These are phyloP conservation scores for Mya arenaria DNA, from an alignment of 1,140 invertebrate species.

Conservation along the genomic window DNA sequence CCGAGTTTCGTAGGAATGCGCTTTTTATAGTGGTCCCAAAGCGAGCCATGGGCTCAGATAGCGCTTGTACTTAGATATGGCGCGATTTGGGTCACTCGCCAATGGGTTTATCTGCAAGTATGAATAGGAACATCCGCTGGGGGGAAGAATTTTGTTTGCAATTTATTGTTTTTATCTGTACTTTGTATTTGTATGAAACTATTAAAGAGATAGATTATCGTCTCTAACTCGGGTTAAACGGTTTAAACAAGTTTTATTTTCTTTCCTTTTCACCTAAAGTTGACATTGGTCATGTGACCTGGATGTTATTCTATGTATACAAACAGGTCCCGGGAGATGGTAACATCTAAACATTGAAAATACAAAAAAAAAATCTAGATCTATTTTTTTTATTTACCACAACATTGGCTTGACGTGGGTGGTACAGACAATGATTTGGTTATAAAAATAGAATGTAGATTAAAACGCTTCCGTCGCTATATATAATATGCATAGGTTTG, in stretches of 20 bases:
- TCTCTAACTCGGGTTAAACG: neutral
- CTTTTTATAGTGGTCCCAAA: neutral
- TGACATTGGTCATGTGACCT: too few relatives aligned
- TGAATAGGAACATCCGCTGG: constrained; percentile 25
- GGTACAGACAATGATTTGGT: too few relatives aligned
- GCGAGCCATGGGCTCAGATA: neutral
- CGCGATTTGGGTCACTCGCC: constrained; percentile 33
- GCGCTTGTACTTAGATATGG: constrained; percentile 5
- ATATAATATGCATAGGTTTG: too few relatives aligned
- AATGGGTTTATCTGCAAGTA: constrained; percentile 12
- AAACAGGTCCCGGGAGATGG: too few relatives aligned
- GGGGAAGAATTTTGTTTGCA: constrained; percentile 46
- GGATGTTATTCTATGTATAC: too few relatives aligned
- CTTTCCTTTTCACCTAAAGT: neutral
- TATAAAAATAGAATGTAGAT: too few relatives aligned
- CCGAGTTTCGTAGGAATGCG: neutral
- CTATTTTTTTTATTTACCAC: too few relatives aligned
- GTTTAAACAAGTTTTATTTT: neutral
- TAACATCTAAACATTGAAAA: too few relatives aligned
- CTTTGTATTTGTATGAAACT: neutral
- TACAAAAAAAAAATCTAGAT: too few relatives aligned
- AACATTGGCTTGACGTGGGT: too few relatives aligned
- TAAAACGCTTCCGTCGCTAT: too few relatives aligned
- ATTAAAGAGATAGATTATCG: neutral
- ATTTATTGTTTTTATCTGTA: constrained; percentile 46